These are phyloP conservation scores for Amblyteles armatorius DNA, from an alignment of 2,888 invertebrate genomes.

Conservation along the genomic window DNA sequence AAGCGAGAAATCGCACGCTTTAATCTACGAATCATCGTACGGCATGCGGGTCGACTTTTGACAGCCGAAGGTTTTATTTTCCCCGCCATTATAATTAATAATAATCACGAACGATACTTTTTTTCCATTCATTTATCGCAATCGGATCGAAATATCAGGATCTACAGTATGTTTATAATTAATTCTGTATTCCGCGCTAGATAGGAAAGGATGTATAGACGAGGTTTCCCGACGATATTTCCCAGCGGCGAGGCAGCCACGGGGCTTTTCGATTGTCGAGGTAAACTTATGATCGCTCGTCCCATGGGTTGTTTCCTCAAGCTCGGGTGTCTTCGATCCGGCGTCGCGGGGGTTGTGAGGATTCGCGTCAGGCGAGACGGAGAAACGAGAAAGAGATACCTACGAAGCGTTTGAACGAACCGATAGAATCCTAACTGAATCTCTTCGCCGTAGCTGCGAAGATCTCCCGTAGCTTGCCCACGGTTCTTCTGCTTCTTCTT, in stretches of 20 bases:
- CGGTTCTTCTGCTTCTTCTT: slow-evolving; percentile 29
- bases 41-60: slow-evolving; percentile 36
- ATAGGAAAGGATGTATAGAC: neutral
- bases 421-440: slow-evolving; percentile 83
- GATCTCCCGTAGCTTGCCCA: slow-evolving; percentile 40
- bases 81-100: neutral
- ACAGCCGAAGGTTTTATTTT: neutral
- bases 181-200: neutral
- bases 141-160: neutral
- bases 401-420: slow-evolving; percentile 64
- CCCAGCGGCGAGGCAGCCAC: slow-evolving; percentile 31
- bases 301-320: slow-evolving; percentile 67
- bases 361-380: slow-evolving; percentile 29
- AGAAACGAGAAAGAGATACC: slow-evolving; percentile 58
- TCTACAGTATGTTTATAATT: neutral
- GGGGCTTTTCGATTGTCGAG: slow-evolving; percentile 63
- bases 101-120: slow-evolving; percentile 9
- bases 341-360: slow-evolving; percentile 19
- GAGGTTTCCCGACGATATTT: slow-evolving; percentile 55
- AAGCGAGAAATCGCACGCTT: slow-evolving; percentile 2
- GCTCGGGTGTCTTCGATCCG: slow-evolving; percentile 27
- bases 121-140: neutral
- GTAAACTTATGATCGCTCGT: slow-evolving; percentile 71
- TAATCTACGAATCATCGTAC: slow-evolving; percentile 44
- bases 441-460: slow-evolving; percentile 73